Conservation (phyloP, 2,113 vertebrate species). For the Elanus axillaris region DNA sequence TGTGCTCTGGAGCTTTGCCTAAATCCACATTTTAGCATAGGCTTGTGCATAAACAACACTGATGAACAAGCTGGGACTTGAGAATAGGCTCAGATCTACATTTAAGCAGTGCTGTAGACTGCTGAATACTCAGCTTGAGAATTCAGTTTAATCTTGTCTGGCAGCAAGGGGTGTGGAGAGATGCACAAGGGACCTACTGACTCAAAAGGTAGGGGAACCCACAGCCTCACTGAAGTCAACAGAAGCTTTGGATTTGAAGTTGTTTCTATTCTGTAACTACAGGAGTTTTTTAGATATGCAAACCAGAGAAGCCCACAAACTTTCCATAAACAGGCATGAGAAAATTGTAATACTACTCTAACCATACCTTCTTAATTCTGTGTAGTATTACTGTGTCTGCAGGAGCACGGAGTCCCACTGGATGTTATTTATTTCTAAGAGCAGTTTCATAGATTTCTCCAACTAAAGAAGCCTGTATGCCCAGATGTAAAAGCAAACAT, state of each 20-base stretch:
- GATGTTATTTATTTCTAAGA: background rate
- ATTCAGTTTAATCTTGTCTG: background rate
- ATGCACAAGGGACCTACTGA: background rate
- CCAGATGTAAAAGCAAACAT: background rate
- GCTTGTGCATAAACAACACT: constrained; percentile 22
- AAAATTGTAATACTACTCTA: background rate
- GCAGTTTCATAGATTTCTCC: background rate
- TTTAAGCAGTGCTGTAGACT: background rate
- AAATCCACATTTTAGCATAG: constrained; percentile 8
- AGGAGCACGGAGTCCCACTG: background rate
- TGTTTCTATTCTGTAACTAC: background rate
- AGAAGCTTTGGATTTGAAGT: background rate
- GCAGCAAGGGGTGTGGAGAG: background rate
- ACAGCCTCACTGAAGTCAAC: background rate
- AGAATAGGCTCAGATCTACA: background rate
- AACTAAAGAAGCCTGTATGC: background rate
- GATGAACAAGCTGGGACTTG: constrained; percentile 25
- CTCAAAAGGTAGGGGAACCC: background rate
- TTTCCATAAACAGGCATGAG: background rate
- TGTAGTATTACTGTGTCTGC: background rate
- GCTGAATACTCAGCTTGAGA: background rate
- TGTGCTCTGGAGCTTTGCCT: constrained; percentile 41
- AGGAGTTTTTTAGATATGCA: background rate
- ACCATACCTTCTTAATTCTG: background rate
- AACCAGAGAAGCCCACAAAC: background rate